Base-by-base conservation (phyloP, 2,888 invertebrate species). In the Andrena dorsata region DNA sequence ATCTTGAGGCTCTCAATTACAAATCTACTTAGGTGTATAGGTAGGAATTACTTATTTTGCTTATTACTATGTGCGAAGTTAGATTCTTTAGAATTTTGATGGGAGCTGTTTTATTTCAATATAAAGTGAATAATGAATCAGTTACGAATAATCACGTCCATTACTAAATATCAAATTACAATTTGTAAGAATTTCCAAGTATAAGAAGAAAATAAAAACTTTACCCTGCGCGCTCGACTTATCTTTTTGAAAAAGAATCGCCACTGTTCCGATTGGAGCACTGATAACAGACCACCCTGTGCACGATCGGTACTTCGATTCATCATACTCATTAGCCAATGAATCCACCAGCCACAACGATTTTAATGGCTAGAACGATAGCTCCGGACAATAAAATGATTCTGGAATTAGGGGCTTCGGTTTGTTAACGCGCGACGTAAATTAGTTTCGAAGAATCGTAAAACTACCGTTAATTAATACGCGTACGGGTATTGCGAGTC, bases 381-480 rank as follows among this genome's bases (percentile, higher is more conserved):
- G 53, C 63, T 13, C 2, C 10, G 41, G 28, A 10, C 66, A 13
- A 64, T 65, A 28, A 83, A 70, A 70, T 79, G 41, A 56, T 79
- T 53, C 58, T 20, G 35, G 13, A 64, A 26, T 64, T 49, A 63
- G 49, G 58, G 61, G 28, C 58, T 74, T 41, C 28, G 64, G 73
- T 71, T 84, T 81, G 76, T 85, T 82, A 85, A 69, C 65, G 73
- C 63, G 53, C 56, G 13, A 16, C 61, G 76, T 51, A 75, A 82
- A 82, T 82, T 80, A 73, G 61, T 78, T 78, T 65, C 68, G 76
- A 73, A 63, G 80, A 82, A 72, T 76, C 58, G 68, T 66, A 71
- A 82, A 73, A 23, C 41, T 7, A 32, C 56, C 63, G 80, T 75
- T 83, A 86, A 85, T 86, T 86, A 85, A 71, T 79, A 76, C 65